Conservation (phyloP, 2,888 invertebrate species). For the Tinea pellionella region DNA sequence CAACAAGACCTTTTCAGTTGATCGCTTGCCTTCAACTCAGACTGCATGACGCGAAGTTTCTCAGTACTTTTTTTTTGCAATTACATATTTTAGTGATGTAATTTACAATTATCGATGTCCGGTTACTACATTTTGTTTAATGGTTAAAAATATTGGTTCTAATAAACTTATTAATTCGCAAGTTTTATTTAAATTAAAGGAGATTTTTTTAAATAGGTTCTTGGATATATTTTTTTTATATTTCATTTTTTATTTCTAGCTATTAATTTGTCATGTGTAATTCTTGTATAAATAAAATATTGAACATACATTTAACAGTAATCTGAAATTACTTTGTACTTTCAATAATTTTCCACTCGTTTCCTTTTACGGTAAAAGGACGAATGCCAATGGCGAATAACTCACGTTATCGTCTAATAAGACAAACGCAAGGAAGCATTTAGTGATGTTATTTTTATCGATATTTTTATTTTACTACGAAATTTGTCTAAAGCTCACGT, state of each 20-base stretch:
- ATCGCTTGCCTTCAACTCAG: neutral
- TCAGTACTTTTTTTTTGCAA: neutral
- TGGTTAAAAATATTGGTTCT: too few relatives aligned
- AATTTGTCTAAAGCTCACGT: too few relatives aligned
- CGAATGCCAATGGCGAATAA: conserved; percentile 6
- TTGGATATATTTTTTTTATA: too few relatives aligned
- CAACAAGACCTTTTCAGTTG: neutral
- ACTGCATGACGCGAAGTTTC: conserved; percentile 6
- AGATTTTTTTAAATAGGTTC: too few relatives aligned
- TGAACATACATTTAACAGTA: neutral
- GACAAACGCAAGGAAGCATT: neutral
- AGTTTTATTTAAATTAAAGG: too few relatives aligned
- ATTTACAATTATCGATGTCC: neutral
- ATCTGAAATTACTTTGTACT: neutral
- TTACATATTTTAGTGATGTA: conserved; percentile 6
- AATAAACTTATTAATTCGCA: too few relatives aligned
- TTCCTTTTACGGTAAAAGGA: neutral
- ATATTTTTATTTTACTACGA: neutral
- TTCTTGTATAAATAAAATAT: too few relatives aligned
- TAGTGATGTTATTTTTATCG: neutral
- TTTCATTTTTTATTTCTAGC: too few relatives aligned
- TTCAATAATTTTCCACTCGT: neutral
- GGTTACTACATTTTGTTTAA: neutral
- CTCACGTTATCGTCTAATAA: conserved; percentile 9
- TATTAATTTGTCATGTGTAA: too few relatives aligned